Conservation (phyloP, 2,113 vertebrate species). For the Pipra filicauda region DNA sequence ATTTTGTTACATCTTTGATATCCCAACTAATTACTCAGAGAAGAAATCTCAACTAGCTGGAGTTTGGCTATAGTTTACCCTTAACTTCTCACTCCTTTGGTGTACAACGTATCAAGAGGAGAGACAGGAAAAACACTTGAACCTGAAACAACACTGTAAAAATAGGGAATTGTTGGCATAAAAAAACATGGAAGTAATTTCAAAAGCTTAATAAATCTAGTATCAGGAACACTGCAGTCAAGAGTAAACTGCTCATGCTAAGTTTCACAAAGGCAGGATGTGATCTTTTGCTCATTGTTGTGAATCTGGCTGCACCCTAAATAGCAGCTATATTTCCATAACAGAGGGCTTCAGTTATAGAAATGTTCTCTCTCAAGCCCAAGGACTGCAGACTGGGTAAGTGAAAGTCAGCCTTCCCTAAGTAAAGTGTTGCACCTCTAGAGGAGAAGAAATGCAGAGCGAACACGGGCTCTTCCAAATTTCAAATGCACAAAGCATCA, state of each 20-base stretch:
- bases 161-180: background rate
- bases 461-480: background rate
- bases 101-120: background rate
- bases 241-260: background rate
- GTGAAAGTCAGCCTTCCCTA: background rate
- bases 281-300: background rate
- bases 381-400: background rate
- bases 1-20: background rate
- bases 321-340: background rate
- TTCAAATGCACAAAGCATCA: background rate
- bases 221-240: background rate
- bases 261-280: background rate
- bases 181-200: background rate
- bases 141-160: background rate
- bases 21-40: background rate
- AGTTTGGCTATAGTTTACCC: background rate
- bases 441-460: background rate
- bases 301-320: background rate
- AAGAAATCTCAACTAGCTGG: background rate
- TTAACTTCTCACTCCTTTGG: background rate
- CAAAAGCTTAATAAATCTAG: background rate
- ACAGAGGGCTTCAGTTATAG: background rate
- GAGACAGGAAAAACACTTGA: background rate
- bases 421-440: background rate
- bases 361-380: background rate